Percentiles rank a stretch among this genome's conserved stretches.
Conservation (phyloP, 2,113 vertebrate species). For the Phalacrocorax brasilianus region DNA sequence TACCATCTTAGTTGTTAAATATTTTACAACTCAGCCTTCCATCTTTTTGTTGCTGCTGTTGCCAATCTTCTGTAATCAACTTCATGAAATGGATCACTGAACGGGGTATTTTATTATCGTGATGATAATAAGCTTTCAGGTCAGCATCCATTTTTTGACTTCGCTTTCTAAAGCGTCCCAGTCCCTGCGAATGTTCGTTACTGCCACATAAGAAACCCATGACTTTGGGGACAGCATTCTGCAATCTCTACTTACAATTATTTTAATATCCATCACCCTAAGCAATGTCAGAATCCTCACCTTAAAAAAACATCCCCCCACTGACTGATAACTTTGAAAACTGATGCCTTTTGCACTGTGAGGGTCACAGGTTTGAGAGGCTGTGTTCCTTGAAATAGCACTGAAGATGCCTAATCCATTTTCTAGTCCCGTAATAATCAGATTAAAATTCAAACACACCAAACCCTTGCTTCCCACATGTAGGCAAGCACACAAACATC, state of each 20-base stretch:
- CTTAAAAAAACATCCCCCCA: neutral
- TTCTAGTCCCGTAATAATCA: conserved; percentile 3
- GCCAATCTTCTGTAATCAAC: neutral
- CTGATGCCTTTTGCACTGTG: neutral
- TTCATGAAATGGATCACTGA: neutral
- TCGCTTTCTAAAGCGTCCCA: neutral
- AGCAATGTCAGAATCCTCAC: neutral
- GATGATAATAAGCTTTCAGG: neutral
- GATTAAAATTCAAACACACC: conserved; percentile 30
- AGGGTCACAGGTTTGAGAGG: neutral
- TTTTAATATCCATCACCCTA: neutral
- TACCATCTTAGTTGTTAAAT: neutral
- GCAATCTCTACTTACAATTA: neutral
- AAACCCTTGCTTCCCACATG: neutral
- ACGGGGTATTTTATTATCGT: neutral
- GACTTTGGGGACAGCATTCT: neutral
- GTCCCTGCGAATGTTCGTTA: neutral
- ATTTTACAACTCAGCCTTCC: neutral
- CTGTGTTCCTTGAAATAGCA: neutral
- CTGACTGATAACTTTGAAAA: neutral
- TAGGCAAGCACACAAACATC: neutral
- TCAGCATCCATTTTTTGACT: neutral
- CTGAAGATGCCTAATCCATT: neutral
- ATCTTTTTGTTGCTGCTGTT: neutral
- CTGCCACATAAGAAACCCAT: neutral